Base-by-base conservation (phyloP, 1,140 invertebrate species). In the Ectropis grisescens region DNA sequence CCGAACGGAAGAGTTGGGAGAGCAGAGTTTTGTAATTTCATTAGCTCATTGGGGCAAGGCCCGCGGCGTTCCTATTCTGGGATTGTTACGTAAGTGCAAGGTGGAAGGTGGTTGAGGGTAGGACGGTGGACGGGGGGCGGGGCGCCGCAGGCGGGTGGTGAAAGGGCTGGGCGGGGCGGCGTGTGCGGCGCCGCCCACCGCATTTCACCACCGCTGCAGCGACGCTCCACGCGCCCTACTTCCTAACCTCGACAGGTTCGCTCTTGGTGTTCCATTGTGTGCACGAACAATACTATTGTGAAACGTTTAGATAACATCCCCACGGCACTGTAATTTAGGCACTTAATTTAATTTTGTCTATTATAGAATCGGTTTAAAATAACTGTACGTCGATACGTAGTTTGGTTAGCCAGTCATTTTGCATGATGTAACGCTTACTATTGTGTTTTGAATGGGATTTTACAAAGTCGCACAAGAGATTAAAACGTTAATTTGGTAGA, bases 91-190 rank as follows among this genome's bases (percentile, higher is more conserved):
- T 59, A 75, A 72, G 6, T 47, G 32, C 43, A 41, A 13, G 37
- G 42, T 46, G 41, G 64, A 56, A 55, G 64, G 65, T 69, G 53
- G 52, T 49, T 58, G 70, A 64, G 69, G 65, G 68, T 62, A 58
- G 58, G 64, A 51, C 41, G 41, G n/a, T n/a, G n/a, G n/a, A n/a
- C n/a, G n/a, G 43, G 57, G 55, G 69, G 69, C 64, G 74, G 64
- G 55, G 65, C 39, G 53, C 48, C 39, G 50, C 46, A 41, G 55
- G 51, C 37, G 29, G 46, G 36, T 61, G 60, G 71, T 75, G 74
- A 75, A 74, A 74, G 75, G 69, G 75, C 68, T 72, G 67, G 75
- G 75, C 75, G 75, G 67, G 41, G 61, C 75, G 58, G 66, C 71
- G 69, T 76, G 74, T 53, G 29, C 61, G 53, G 62, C 58, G 53